phyloP scores from a whole-genome alignment of 2,113 vertebrate species.

The Calypte anna region DNA sequence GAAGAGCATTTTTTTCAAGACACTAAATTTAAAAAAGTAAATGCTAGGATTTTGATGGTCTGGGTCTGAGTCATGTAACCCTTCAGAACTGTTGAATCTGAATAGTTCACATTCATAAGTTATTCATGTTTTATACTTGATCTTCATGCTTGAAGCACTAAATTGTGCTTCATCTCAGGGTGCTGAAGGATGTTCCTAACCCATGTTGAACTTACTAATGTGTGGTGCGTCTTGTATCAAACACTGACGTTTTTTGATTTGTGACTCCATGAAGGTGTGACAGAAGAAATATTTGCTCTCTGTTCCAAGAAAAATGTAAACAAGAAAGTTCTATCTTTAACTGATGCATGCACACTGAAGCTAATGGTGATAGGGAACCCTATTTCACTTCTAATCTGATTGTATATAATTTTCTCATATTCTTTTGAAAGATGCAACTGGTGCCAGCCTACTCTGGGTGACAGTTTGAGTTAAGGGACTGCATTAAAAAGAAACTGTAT shows the following conservation, averaged over 20 bases:
- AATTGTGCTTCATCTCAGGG: not conserved
- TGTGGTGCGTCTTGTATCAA: not conserved
- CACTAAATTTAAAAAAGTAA: not conserved
- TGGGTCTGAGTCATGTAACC: not conserved
- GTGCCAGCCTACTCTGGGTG: not conserved
- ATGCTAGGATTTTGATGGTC: not conserved
- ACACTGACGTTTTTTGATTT: not conserved
- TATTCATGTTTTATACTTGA: not conserved
- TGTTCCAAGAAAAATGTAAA: not conserved
- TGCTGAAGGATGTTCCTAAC: not conserved
- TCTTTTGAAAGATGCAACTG: not conserved
- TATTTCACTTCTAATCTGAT: not conserved
- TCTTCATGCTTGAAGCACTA: not conserved
- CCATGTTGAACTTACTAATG: not conserved
- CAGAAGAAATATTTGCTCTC: not conserved
- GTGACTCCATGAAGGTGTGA: rapidly evolving
- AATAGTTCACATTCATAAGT: not conserved
- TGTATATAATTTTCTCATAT: not conserved
- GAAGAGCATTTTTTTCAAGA: not conserved
- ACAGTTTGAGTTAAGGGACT: not conserved
- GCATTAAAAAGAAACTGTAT: not conserved
- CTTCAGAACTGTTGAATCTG: not conserved
- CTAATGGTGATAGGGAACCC: not conserved
- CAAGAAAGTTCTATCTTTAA: not conserved
- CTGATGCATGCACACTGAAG: not conserved